Base-by-base conservation (phyloP, 2,113 vertebrate species). In the Myocastor coypus region DNA sequence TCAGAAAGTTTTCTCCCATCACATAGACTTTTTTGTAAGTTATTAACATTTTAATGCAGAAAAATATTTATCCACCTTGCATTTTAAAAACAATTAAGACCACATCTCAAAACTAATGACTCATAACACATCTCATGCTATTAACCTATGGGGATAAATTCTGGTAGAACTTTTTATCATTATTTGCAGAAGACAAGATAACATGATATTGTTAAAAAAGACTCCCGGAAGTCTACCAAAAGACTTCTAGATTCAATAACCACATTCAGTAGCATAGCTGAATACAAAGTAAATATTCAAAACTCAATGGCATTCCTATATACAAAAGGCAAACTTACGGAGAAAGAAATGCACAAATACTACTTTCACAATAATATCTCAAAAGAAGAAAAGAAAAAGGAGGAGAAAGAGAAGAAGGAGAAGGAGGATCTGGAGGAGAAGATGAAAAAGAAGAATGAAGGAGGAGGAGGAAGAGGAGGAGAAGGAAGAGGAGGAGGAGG, bases 41-140 rank as follows among this genome's bases (percentile, higher is more conserved):
- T 96, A 96, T 95, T 98, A 97, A 97, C 69, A 97, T 94, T 75
- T 0, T 92, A 96, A 96, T 92, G 94, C 94, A 97, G 97, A 95
- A 92, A 97, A 98, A 98, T 92, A 85, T 97, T 98, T 96, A 98
- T 98, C 90, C 95, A 97, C 89, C 96, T 73, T 97, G 57, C 46
- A 63, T 97, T 97, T 98, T 97, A 92, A 98, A 97, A 98, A 98
- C 34, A 68, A 87, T 91, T 97, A 98, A 92, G 92, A 96, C 83
- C 97, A 97, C n/a, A 97, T 96, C 95, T 97, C 94, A 96, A 97
- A 98, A 95, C 97, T 98, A 98, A 98, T 98, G 98, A 98, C 97
- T 98, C 98, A 98, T 98, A 98, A 98, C 98, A 98, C 92, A 98
- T 98, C 98, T 98, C 83, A 84, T 97, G 96, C 97, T 98, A 97